Evolutionary conservation across 1,140 invertebrate genomes (phyloP), one percentile per base, ranked within the genome.

Genomic region (Phthorimaea operculella): DNA sequence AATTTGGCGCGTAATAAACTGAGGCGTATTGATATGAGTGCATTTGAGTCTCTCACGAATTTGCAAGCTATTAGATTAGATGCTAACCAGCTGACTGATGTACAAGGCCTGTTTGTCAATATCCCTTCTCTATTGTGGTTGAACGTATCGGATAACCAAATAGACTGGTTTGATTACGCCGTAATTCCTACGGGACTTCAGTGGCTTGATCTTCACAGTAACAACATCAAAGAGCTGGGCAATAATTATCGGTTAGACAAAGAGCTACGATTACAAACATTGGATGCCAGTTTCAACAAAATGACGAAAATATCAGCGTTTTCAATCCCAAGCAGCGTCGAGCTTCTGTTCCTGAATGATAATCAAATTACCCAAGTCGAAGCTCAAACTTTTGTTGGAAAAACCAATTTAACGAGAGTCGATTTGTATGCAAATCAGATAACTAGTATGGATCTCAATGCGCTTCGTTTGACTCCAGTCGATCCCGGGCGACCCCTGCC

Each of bases 171-270:
- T 85, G 95, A 97, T 83, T 97, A 96, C 79, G 90, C 92, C 12
- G 87, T 96, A 54, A 90, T 97, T 49, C 95, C 96, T 0, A 75
- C 85, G 47, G 91, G 90, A 59, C 86, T 97, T 55, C 92, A 95
- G 66, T 96, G 94, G 94, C 83, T 98, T 44, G 95, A 97, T 83
- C 87, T 98, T 66, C 95, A 96, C 80, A 92, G 92, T 71, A 98
- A 98, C 83, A 90, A 92, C 70, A 91, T 97, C 58, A 89, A 89
- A 71, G 91, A 95, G 68, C 86, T 98, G 0, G 91, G 91, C 17
- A 94, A 94, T 83, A 90, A 91, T 64, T 93, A 93, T 67, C 87
- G 88, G 7, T 73, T 92, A 36, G 92, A 92, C 59, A 83, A 87
- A 44, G 89, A 93, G 68, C 74, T 94, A 5, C 87, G 87, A 11